Evolutionary conservation across 2,797 vertebrate genomes (phyloP), one percentile per base, ranked within the genome.

Genomic region (Uromys caudimaculatus): DNA sequence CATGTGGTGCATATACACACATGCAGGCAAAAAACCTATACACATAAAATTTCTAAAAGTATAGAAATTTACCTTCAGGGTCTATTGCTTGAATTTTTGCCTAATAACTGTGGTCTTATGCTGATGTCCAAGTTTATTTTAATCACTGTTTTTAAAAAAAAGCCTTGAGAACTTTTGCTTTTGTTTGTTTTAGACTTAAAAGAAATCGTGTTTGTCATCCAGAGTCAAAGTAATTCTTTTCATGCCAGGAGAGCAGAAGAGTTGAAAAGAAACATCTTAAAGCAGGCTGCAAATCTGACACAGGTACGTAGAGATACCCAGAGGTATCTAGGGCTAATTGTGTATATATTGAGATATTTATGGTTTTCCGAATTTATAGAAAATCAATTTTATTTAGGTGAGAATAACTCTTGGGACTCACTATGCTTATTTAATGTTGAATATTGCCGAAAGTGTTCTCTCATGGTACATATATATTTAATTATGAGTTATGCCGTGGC

Each of bases 171-270:
- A 67, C 27, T 93, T 97, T 83, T 96, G 94, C 54, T 98, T 98
- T 97, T 97, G 98, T 98, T 98, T 98, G 86, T 98, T 99, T 97
- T 98, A 99, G 99, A 99, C 97, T 98, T 99, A 98, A 99, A 98
- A 98, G 99, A 99, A 98, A 99, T 99, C 97, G 99, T 99, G 76
- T 99, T 99, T 98, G 97, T 99, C 98, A 99, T 99, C 98, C 99
- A 99, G 98, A 99, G 99, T 98, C 99, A 99, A 97, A 99, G 99
- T 97, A 99, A 99, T 98, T 99, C 99, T 97, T 99, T 99, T 98
- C 99, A 99, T 96, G 99, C 98, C 97, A 99, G 98, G 97, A 99
- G 98, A 98, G 99, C 99, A 23, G 99, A 99, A 93, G 98, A 98
- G 76, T 98, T 98, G 96, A 99, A 98, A 98, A 98, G 97, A 90